Evolutionary conservation across 2,888 invertebrate species (phyloP).

Genomic region (Oligia strigilis): DNA sequence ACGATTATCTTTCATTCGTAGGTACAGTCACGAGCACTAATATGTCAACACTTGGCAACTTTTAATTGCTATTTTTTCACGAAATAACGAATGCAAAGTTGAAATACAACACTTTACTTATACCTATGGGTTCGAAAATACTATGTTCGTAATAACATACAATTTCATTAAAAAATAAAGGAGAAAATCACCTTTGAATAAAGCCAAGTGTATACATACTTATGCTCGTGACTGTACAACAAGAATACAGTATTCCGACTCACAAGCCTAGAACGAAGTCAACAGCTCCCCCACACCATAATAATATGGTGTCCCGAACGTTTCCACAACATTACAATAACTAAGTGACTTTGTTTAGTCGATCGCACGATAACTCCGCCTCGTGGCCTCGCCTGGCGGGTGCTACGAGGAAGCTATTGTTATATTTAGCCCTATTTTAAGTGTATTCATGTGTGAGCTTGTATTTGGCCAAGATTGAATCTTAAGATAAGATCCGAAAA

Average conservation of each 20-base stretch:
- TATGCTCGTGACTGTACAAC: no score
- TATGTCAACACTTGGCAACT: no score
- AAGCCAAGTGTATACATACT: no score
- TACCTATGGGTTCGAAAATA: no score
- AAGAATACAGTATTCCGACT: neutral
- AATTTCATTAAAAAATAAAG: no score
- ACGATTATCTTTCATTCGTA: neutral
- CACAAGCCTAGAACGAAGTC: constrained; percentile 3
- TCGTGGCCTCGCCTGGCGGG: neutral
- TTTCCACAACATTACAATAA: constrained; percentile 18
- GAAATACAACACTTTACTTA: no score
- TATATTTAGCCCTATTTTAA: neutral
- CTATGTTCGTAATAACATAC: no score
- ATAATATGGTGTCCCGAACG: neutral
- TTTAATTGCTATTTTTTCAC: no score
- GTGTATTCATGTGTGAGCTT: constrained; percentile 5
- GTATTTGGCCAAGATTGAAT: neutral
- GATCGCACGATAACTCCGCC: constrained; percentile 31
- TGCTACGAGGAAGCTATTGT: constrained; percentile 19
- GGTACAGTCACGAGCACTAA: no score
- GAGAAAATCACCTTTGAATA: no score
- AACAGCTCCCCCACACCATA: neutral
- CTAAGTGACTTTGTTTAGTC: constrained; percentile 37
- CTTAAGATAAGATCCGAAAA: neutral
- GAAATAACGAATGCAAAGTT: no score